Percentiles rank a stretch among this genome's conserved stretches.
phyloP scores from a whole-genome alignment of 2,888 invertebrate genomes.

The Ectemnius lituratus region DNA sequence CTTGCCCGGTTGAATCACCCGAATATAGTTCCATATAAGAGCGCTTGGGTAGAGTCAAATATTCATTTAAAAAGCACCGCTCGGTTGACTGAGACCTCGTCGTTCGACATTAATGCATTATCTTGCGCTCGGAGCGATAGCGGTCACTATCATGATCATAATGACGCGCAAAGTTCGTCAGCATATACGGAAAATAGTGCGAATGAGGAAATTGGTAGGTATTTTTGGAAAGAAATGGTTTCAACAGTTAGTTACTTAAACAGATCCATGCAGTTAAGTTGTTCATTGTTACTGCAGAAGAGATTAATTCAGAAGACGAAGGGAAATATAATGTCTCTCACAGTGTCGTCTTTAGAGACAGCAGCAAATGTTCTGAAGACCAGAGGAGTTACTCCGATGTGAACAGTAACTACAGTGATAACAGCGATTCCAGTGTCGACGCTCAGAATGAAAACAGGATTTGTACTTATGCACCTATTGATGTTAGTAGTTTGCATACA shows the following conservation, averaged over 20 bases:
- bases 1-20: slow-evolving; percentile 88
- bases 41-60: slow-evolving; percentile 87
- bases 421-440: slow-evolving; percentile 52
- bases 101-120: too few relatives aligned
- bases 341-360: slow-evolving; percentile 65
- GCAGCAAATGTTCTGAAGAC: slow-evolving; percentile 39
- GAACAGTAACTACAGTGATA: slow-evolving; percentile 41
- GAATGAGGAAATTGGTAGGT: too few relatives aligned
- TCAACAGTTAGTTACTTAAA: not conserved
- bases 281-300: slow-evolving; percentile 24
- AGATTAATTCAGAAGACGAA: slow-evolving; percentile 32
- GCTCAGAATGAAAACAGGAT: slow-evolving; percentile 53
- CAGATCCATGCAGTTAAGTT: not conserved
- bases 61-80: not conserved
- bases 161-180: too few relatives aligned
- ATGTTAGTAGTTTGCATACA: slow-evolving; percentile 23
- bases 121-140: too few relatives aligned
- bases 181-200: too few relatives aligned
- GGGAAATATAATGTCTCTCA: slow-evolving; percentile 55
- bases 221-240: too few relatives aligned
- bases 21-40: slow-evolving; percentile 90
- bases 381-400: slow-evolving; percentile 13
- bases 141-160: too few relatives aligned
- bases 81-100: too few relatives aligned
- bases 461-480: slow-evolving; percentile 53